Conservation (phyloP, 2,797 vertebrate species). For the Hypotaenidia okinawae region DNA sequence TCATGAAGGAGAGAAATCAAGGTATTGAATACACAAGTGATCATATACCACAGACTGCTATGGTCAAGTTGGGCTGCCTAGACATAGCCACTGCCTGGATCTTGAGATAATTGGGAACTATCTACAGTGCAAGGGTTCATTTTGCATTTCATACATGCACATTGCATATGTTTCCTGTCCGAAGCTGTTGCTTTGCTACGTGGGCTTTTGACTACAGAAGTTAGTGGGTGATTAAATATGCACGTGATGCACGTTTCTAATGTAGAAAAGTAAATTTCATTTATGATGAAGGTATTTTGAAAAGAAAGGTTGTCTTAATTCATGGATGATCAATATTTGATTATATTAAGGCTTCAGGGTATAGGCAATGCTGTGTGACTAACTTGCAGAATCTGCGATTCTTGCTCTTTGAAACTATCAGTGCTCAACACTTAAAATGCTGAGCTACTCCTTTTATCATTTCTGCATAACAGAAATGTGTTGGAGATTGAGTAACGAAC, state of each 20-base stretch:
- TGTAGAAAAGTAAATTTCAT: background rate
- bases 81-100: background rate
- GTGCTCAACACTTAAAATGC: fast-evolving
- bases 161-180: background rate
- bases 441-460: background rate
- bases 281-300: background rate
- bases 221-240: background rate
- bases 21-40: background rate
- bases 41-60: fast-evolving
- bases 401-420: background rate
- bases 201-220: background rate
- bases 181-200: background rate
- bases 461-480: background rate
- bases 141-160: background rate
- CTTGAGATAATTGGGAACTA: background rate
- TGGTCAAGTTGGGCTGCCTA: background rate
- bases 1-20: background rate
- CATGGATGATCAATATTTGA: background rate
- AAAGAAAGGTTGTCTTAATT: background rate
- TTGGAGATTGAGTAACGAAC: background rate
- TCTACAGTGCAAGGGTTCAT: background rate
- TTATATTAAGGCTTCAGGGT: background rate
- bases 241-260: background rate
- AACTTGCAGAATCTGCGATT: background rate
- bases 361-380: fast-evolving